phyloP scores from a whole-genome alignment of 2,888 invertebrate genomes.

The Idaea biselata region DNA sequence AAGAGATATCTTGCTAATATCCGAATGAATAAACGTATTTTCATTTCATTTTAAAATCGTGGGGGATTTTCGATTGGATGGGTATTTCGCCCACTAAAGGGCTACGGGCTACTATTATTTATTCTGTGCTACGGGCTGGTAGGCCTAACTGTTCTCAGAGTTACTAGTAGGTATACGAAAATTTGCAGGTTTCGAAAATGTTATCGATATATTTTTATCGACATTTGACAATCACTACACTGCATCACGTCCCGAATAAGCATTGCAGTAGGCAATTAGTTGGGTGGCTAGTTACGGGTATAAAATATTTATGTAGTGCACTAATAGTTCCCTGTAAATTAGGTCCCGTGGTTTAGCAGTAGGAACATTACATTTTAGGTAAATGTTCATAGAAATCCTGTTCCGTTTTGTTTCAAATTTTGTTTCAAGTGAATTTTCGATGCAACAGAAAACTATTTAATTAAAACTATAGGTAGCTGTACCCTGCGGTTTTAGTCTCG shows the following conservation, averaged over 20 bases:
- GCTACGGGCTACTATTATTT: too few species aligned
- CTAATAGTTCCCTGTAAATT: slow-evolving; percentile 34
- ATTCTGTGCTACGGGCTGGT: too few species aligned
- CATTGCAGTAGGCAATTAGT: slow-evolving; percentile 61
- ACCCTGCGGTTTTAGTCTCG: too few species aligned
- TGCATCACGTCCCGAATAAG: slow-evolving; percentile 46
- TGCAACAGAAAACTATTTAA: background rate
- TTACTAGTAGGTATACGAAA: too few species aligned
- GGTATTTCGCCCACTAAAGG: too few species aligned
- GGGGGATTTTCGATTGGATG: too few species aligned
- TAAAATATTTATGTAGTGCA: slow-evolving; percentile 51
- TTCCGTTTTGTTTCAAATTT: background rate
- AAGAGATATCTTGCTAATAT: too few species aligned
- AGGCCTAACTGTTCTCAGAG: too few species aligned
- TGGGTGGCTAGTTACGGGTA: slow-evolving; percentile 29
- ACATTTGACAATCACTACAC: slow-evolving; percentile 37
- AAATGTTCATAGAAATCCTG: background rate
- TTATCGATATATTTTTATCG: slow-evolving; percentile 20
- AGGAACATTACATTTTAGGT: background rate
- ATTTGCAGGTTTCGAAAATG: too few species aligned
- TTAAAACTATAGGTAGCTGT: background rate
- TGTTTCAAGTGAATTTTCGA: background rate
- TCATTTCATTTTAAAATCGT: too few species aligned
- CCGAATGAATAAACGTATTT: too few species aligned
- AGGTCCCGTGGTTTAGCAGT: background rate